A percentile compares a stretch with the other conserved stretches of the same genome.
phyloP scores from a whole-genome alignment of 1,140 invertebrate species.

The Coboldia fuscipes region DNA sequence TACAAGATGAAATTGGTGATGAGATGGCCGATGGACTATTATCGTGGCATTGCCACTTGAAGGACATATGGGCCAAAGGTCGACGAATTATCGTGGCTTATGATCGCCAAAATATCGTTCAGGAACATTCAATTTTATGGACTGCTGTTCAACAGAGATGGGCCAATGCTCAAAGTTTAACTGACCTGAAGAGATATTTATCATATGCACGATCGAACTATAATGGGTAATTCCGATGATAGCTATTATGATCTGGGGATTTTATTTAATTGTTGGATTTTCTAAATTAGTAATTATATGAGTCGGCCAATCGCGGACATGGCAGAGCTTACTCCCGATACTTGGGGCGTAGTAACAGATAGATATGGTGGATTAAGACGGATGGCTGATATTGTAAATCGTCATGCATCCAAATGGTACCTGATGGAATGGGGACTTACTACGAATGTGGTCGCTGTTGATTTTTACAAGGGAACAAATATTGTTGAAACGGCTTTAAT shows the following conservation, averaged over 20 bases:
- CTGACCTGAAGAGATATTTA: constrained; percentile 24
- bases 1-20: constrained; percentile 26
- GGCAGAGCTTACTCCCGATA: constrained; percentile 37
- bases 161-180: constrained; percentile 30
- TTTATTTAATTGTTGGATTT: too few species aligned
- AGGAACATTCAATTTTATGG: constrained; percentile 12
- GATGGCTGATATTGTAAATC: constrained; percentile 33
- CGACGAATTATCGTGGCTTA: constrained; percentile 34
- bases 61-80: constrained; percentile 26
- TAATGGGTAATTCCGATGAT: too few species aligned
- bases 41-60: constrained; percentile 23
- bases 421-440: constrained; percentile 25
- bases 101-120: constrained; percentile 21
- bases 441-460: constrained; percentile 36
- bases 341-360: constrained; percentile 26
- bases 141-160: constrained; percentile 27
- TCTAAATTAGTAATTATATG: too few species aligned
- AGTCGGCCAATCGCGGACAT: constrained; percentile 31
- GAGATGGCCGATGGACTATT: constrained; percentile 22
- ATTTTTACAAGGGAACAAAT: constrained; percentile 32
- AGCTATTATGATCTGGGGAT: too few species aligned
- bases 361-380: constrained; percentile 22
- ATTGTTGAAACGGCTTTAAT: constrained; percentile 32
- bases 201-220: constrained; percentile 2
- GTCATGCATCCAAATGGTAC: constrained; percentile 30